These are phyloP conservation scores for Rotaria sp. DNA, from an alignment of 2,888 invertebrate genomes.

Conservation along the genomic window DNA sequence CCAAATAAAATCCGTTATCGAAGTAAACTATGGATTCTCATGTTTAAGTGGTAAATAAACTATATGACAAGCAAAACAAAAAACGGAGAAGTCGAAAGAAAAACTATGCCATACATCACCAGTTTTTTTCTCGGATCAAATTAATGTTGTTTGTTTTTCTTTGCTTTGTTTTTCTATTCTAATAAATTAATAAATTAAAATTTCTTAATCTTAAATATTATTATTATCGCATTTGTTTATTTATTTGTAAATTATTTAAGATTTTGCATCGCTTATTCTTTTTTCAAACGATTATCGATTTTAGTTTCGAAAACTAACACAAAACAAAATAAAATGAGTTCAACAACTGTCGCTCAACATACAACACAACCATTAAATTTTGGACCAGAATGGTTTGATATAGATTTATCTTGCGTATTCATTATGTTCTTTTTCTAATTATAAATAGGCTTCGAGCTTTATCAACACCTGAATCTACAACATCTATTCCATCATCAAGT, in stretches of 20 bases:
- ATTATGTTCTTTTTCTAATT: not conserved
- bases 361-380: conserved; percentile 22
- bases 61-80: not conserved
- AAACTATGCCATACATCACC: too few relatives aligned
- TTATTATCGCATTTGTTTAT: too few relatives aligned
- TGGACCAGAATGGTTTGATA: conserved; percentile 19
- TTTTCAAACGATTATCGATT: not conserved
- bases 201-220: too few relatives aligned
- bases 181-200: too few relatives aligned
- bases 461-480: conserved; percentile 18
- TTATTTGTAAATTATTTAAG: not conserved
- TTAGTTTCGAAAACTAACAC: not conserved
- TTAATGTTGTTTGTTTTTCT: too few relatives aligned
- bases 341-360: conserved; percentile 11
- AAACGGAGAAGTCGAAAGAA: not conserved
- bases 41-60: not conserved
- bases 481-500: not conserved
- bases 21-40: not conserved
- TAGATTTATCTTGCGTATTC: not conserved
- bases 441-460: conserved; percentile 20
- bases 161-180: too few relatives aligned
- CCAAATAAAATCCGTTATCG: not conserved
- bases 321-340: not conserved
- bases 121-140: too few relatives aligned
- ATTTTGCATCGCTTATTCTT: not conserved